phyloP scores from a whole-genome alignment of 1,140 invertebrate genomes.

The Oncopodura yosiiana region DNA sequence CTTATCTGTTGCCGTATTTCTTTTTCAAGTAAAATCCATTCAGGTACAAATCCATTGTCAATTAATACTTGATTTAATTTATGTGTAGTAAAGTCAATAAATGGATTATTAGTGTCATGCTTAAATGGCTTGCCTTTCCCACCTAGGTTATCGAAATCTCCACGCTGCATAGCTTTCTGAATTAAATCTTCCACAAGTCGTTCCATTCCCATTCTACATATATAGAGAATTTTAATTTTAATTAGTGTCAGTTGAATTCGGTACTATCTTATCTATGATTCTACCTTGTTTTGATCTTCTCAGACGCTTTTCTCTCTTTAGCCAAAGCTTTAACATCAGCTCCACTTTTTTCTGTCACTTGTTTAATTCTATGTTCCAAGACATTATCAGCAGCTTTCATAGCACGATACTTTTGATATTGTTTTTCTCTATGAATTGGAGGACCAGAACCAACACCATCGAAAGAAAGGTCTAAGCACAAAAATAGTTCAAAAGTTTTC shows the following conservation, averaged over 20 bases:
- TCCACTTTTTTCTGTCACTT: conserved; percentile 42
- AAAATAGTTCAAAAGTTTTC: no score
- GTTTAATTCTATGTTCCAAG: conserved; percentile 59
- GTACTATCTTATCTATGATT: not conserved
- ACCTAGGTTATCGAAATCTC: conserved; percentile 72
- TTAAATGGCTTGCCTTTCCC: conserved; percentile 70
- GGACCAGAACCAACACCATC: conserved; percentile 67
- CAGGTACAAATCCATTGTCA: conserved; percentile 77
- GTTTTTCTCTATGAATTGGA: conserved; percentile 62
- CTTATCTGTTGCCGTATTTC: conserved; percentile 59
- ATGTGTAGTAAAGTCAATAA: conserved; percentile 76
- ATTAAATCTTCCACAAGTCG: conserved; percentile 81
- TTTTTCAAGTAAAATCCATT: conserved; percentile 75
- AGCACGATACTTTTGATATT: conserved; percentile 58
- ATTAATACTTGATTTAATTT: conserved; percentile 81
- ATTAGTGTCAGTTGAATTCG: not conserved
- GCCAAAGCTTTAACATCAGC: conserved; percentile 55
- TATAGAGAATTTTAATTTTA: conserved; percentile 15
- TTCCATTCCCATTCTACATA: conserved; percentile 63
- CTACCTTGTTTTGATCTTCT: conserved; percentile 63
- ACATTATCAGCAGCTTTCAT: conserved; percentile 63
- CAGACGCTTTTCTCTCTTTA: conserved; percentile 49
- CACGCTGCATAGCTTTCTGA: conserved; percentile 76
- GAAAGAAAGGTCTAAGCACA: conserved; percentile 64
- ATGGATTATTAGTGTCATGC: conserved; percentile 54